Evolutionary conservation across 2,888 invertebrate species (phyloP), one percentile per base, ranked within the genome.

Genomic region (Epinotia brunnichana): DNA sequence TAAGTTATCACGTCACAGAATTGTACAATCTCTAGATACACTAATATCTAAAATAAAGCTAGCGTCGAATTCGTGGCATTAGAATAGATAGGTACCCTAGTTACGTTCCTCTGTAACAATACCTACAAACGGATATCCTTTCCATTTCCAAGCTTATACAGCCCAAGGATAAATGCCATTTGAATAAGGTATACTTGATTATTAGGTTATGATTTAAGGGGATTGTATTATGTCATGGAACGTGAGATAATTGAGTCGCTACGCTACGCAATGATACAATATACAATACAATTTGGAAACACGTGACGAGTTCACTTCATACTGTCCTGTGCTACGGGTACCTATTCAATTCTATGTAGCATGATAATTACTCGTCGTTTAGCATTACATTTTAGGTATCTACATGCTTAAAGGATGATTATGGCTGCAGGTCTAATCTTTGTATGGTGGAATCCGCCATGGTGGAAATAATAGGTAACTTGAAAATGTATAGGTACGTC

Each of bases 51-150:
- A 35, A 17, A 11, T 19, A 61, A 61, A 41, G 4, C 54, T 56
- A 66, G 54, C 66, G 19, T 41, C 41, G 41, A 56, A 24, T 66
- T 66, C 10, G 54, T 41, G 24, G 24, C 66, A 41, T n/a, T 66
- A 24, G 21, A 41, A 41, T 39, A 61, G 48, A 21, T 62, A 66
- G 39, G 53, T 66, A 68, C 67, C 41, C 73, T 62, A 73, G 60
- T 64, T 57, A 57, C 60, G 71, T 67, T 68, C 44, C 53, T 69
- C 29, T 21, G 41, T 64, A 54, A 81, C 82, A 85, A 84, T 87
- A n/a, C n/a, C n/a, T n/a, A 84, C 83, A 87, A 89, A 86, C 91
- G 92, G 92, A 92, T 91, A 90, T 92, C 91, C 91, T 91, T 91
- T 91, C 90, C 87, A 90, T 88, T 88, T 88, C 78, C 61, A 74